These are phyloP conservation scores for Samia ricini DNA, from an alignment of 1,140 invertebrate genomes.

Conservation along the genomic window DNA sequence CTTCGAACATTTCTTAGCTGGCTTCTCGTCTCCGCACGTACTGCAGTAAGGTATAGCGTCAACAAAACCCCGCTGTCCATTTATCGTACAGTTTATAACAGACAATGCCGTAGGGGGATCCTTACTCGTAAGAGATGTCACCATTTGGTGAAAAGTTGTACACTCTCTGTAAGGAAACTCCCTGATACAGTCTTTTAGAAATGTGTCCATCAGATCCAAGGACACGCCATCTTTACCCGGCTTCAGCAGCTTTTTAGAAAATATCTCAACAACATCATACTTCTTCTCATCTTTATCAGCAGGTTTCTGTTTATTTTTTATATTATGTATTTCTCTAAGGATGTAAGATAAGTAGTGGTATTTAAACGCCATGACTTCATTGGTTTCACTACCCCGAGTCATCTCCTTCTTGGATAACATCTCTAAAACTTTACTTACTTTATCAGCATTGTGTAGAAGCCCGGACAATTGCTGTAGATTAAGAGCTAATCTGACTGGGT, in stretches of 20 bases:
- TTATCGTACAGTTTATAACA: constrained; percentile 91
- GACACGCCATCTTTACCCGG: constrained; percentile 86
- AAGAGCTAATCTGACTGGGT: constrained; percentile 91
- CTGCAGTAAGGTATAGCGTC: constrained; percentile 87
- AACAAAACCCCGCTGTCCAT: constrained; percentile 89
- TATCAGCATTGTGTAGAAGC: constrained; percentile 85
- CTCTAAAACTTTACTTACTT: constrained; percentile 90
- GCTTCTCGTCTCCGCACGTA: constrained; percentile 93
- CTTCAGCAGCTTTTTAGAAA: constrained; percentile 87
- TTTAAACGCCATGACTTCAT: constrained; percentile 96
- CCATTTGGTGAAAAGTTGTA: constrained; percentile 91
- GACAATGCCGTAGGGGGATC: constrained; percentile 83
- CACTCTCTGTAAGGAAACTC: constrained; percentile 93
- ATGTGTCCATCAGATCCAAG: constrained; percentile 88
- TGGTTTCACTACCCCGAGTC: constrained; percentile 88
- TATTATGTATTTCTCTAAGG: constrained; percentile 84
- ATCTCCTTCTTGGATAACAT: constrained; percentile 93
- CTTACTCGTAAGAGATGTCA: constrained; percentile 83
- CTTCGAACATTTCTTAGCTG: constrained; percentile 95
- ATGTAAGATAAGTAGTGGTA: constrained; percentile 92
- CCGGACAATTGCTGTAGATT: constrained; percentile 86
- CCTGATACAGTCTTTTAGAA: constrained; percentile 90
- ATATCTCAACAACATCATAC: constrained; percentile 83
- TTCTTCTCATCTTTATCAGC: constrained; percentile 79
- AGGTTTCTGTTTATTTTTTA: constrained; percentile 80